Conservation (phyloP, 2,113 vertebrate species). For the Engystomops pustulosus region DNA sequence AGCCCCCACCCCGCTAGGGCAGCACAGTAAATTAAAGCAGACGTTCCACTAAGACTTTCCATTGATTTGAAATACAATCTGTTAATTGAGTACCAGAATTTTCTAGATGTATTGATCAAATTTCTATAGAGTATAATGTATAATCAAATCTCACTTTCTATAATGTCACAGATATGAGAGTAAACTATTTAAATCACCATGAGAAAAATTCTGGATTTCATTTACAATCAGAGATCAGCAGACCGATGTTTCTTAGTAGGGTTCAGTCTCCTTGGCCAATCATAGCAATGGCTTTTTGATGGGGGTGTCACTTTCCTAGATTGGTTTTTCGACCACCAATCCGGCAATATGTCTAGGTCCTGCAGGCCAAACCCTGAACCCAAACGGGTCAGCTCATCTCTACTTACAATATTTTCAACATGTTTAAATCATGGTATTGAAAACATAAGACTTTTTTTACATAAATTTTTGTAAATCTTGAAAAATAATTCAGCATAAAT, state of each 20-base stretch:
- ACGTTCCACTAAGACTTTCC: not conserved
- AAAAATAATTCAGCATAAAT: not conserved
- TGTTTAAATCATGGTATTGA: not conserved
- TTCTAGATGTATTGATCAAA: conserved; percentile 21
- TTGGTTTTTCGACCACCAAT: too few relatives aligned
- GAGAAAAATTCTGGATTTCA: not conserved
- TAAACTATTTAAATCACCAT: not conserved
- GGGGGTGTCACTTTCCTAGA: too few relatives aligned
- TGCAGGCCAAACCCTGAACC: too few relatives aligned
- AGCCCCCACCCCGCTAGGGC: not conserved
- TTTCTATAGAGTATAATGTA: not conserved
- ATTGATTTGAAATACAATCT: conserved; percentile 10
- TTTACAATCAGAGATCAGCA: too few relatives aligned
- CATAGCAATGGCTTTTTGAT: too few relatives aligned
- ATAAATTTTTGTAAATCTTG: not conserved
- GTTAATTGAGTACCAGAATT: conserved; percentile 22
- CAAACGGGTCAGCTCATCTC: too few relatives aligned
- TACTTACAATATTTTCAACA: not conserved
- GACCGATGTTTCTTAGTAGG: too few relatives aligned
- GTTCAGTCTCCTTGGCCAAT: too few relatives aligned
- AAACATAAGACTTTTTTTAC: not conserved
- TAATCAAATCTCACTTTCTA: not conserved
- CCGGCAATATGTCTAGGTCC: too few relatives aligned
- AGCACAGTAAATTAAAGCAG: not conserved
- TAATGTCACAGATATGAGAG: not conserved